These are phyloP conservation scores for Nomada fucata DNA, from an alignment of 2,888 invertebrate genomes.

Conservation along the genomic window DNA sequence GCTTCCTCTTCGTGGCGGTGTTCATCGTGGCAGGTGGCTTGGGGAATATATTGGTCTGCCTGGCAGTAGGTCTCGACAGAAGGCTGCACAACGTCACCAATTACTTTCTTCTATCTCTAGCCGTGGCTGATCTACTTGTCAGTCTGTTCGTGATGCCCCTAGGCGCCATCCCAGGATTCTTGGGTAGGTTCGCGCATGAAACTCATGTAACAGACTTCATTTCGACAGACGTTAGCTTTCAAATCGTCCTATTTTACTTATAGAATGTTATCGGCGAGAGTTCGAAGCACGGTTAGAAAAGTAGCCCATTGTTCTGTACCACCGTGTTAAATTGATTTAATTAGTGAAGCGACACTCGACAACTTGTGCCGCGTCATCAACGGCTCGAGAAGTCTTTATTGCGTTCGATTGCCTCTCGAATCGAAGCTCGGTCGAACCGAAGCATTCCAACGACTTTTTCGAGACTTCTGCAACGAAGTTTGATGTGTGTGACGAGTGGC, in stretches of 20 bases:
- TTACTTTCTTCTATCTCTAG: constrained; percentile 96
- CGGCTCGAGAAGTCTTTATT: neutral
- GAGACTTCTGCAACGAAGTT: neutral
- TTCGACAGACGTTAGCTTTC: too few relatives aligned
- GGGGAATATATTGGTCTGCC: constrained; percentile 96
- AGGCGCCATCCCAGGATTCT: constrained; percentile 96
- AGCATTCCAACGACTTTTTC: neutral
- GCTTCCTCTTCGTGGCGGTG: constrained; percentile 92
- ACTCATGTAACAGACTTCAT: too few relatives aligned
- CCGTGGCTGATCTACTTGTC: constrained; percentile 96
- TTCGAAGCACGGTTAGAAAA: constrained; percentile 13
- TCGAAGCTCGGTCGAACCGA: neutral
- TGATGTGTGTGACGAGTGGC: neutral
- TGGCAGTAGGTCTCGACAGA: constrained; percentile 95
- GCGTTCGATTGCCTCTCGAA: neutral
- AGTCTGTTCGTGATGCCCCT: constrained; percentile 98
- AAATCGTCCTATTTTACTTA: too few relatives aligned
- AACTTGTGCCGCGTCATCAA: neutral
- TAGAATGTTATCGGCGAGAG: too few relatives aligned
- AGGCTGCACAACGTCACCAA: constrained; percentile 97
- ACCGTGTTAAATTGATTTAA: constrained; percentile 47
- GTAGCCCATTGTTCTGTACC: constrained; percentile 23
- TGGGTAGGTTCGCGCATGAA: constrained; percentile 89
- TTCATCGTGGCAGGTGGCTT: constrained; percentile 95
- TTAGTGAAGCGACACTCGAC: neutral